phyloP scores from a whole-genome alignment of 2,113 vertebrate species.

The Apteryx owenii region DNA sequence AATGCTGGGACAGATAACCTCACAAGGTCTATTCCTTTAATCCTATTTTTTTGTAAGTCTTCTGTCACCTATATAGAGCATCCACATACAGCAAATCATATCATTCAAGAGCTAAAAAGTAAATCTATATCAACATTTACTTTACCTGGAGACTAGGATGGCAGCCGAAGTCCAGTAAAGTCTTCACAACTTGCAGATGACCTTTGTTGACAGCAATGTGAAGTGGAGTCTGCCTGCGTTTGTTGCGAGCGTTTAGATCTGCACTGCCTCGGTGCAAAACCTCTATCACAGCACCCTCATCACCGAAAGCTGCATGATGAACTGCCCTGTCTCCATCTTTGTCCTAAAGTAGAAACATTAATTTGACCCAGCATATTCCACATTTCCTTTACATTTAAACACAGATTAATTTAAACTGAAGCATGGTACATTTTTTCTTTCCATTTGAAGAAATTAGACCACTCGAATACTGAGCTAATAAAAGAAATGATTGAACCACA shows the following conservation, averaged over 20 bases:
- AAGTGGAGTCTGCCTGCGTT: conserved; percentile 94
- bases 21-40: not conserved
- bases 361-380: not conserved
- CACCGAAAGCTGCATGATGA: conserved; percentile 97
- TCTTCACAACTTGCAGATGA: conserved; percentile 98
- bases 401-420: not conserved
- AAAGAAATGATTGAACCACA: not conserved
- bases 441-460: not conserved
- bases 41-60: not conserved
- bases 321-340: conserved; percentile 98
- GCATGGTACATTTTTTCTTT: not conserved
- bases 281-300: conserved; percentile 98
- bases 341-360: conserved; percentile 80
- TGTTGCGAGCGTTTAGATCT: conserved; percentile 96
- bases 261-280: conserved; percentile 95
- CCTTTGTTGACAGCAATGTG: conserved; percentile 99
- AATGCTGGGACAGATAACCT: not conserved
- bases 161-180: conserved; percentile 95
- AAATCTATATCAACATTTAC: not conserved
- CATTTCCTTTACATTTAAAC: not conserved
- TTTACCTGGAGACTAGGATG: conserved; percentile 98
- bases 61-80: not conserved
- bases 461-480: not conserved
- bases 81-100: not conserved
- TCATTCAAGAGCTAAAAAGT: not conserved